phyloP scores from a whole-genome alignment of 2,113 vertebrate species.

The Sebastes schlegelii region DNA sequence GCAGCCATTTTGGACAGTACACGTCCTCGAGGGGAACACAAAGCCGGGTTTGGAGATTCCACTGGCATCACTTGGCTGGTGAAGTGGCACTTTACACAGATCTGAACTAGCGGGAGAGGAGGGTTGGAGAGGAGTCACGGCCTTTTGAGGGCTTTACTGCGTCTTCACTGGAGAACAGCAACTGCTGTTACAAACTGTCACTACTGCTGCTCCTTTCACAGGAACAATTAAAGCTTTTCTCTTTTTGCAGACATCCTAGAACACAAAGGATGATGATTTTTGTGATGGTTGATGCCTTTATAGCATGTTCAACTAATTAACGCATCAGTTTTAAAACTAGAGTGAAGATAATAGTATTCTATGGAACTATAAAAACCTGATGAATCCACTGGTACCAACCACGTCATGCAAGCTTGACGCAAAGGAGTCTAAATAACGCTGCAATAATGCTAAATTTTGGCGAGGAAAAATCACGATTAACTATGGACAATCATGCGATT shows the following conservation, averaged over 20 bases:
- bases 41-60: constrained; percentile 53
- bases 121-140: not conserved
- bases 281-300: not conserved
- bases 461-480: too few relatives aligned
- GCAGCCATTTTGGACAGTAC: constrained; percentile 35
- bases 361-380: too few relatives aligned
- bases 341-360: too few relatives aligned
- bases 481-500: too few relatives aligned
- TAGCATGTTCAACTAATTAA: not conserved
- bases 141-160: not conserved
- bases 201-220: not conserved
- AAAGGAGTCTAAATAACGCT: too few relatives aligned
- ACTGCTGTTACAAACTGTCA: not conserved
- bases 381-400: too few relatives aligned
- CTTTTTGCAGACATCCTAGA: too few relatives aligned
- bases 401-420: too few relatives aligned
- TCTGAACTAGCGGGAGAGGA: not conserved
- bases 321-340: too few relatives aligned
- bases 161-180: not conserved
- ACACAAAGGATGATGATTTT: not conserved
- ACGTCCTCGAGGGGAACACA: constrained; percentile 10
- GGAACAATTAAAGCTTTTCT: not conserved
- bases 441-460: too few relatives aligned
- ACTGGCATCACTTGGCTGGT: constrained; percentile 28
- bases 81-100: constrained; percentile 45